Conservation (phyloP, 2,113 vertebrate genomes). For the Smithornis capensis region DNA sequence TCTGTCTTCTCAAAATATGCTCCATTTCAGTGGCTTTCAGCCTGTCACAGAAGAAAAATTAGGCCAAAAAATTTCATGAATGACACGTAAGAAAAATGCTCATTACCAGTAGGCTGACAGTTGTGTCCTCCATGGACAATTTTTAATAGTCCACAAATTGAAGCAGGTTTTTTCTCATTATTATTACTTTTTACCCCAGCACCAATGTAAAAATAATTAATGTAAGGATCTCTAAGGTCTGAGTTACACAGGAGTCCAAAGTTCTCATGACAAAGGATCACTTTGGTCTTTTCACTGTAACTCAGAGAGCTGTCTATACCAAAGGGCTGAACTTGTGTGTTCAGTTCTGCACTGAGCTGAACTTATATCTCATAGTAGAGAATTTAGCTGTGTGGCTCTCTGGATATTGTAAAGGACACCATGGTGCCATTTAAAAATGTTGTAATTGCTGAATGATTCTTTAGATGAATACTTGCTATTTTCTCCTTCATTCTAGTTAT, state of each 20-base stretch:
- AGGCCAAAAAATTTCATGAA: neutral
- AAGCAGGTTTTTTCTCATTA: neutral
- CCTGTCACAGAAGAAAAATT: neutral
- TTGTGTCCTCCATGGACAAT: neutral
- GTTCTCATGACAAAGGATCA: neutral
- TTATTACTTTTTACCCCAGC: neutral
- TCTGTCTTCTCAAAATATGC: neutral
- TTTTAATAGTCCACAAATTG: neutral
- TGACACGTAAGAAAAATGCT: neutral
- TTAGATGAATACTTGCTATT: neutral
- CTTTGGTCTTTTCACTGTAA: neutral
- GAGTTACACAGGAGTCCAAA: neutral
- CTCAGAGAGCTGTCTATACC: neutral
- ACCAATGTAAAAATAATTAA: neutral
- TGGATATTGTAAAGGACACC: neutral
- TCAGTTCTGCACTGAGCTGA: neutral
- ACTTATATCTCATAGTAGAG: neutral
- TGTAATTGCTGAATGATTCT: neutral
- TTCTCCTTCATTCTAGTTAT: conserved; percentile 76
- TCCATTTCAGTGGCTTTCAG: neutral
- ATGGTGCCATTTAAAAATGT: neutral
- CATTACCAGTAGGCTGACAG: neutral
- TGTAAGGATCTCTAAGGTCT: neutral
- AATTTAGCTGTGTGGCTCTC: neutral
- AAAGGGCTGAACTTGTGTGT: neutral